A percentile compares a stretch with the other conserved stretches of the same genome.
These are phyloP conservation scores for Apodemus agrarius DNA, from an alignment of 2,797 vertebrate genomes.

Conservation along the genomic window DNA sequence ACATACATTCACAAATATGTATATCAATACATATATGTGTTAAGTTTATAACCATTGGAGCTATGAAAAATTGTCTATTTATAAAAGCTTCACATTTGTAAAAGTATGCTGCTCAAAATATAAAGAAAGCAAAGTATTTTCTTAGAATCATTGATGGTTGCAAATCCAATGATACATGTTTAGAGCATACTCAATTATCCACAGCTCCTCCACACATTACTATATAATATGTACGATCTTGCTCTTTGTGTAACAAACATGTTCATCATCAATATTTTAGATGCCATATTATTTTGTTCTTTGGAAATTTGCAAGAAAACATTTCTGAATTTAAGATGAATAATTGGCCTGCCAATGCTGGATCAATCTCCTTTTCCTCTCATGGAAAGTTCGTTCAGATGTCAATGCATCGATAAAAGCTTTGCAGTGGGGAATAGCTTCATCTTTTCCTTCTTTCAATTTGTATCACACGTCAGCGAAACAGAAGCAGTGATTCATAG, in stretches of 20 bases:
- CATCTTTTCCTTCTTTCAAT: conserved; percentile 29
- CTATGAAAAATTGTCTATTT: not conserved
- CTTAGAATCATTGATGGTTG: not conserved
- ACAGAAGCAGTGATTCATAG: not conserved
- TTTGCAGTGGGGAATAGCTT: not conserved
- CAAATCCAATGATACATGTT: not conserved
- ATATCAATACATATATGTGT: not conserved
- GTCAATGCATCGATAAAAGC: not conserved
- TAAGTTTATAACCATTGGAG: not conserved
- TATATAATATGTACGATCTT: not conserved
- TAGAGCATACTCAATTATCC: not conserved
- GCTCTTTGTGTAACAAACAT: not conserved
- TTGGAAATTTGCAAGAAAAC: not conserved
- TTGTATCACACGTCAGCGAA: conserved; percentile 13
- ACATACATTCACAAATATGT: not conserved
- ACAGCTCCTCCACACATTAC: not conserved
- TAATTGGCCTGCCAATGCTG: not conserved
- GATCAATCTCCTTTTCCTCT: not conserved
- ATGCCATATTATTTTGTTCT: not conserved
- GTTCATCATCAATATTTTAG: not conserved
- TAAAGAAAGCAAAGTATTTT: conserved; percentile 8
- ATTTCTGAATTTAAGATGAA: conserved; percentile 57
- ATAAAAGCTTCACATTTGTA: not conserved
- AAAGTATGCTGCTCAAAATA: not conserved
- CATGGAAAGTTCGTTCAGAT: not conserved